phyloP scores from a whole-genome alignment of 53 echinoderm and acorn worm species.

The Apostichopus leukothele region DNA sequence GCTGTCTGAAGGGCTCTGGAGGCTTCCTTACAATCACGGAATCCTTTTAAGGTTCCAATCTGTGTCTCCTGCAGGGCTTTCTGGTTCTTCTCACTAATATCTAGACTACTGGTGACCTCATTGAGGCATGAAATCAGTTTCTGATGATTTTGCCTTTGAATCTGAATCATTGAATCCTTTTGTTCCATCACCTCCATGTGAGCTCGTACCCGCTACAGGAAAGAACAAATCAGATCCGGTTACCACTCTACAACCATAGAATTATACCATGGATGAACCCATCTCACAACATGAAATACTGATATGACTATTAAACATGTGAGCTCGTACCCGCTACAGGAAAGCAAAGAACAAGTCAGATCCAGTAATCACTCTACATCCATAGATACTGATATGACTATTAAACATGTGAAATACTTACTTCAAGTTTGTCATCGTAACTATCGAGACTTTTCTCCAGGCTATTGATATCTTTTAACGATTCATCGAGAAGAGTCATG shows the following conservation, averaged over 20 bases:
- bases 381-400: too few relatives aligned
- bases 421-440: slow-evolving; percentile 95
- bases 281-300: too few relatives aligned
- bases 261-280: too few relatives aligned
- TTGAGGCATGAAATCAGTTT: slow-evolving; percentile 68
- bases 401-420: slow-evolving; percentile 18
- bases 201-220: slow-evolving; percentile 54
- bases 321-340: neutral
- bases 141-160: slow-evolving; percentile 88
- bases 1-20: slow-evolving; percentile 80
- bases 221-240: too few relatives aligned
- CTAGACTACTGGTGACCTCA: slow-evolving; percentile 68
- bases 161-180: slow-evolving; percentile 98
- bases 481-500: slow-evolving; percentile 85
- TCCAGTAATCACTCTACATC: too few relatives aligned
- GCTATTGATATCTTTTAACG: slow-evolving; percentile 75
- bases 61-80: slow-evolving; percentile 71
- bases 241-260: too few relatives aligned
- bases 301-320: neutral
- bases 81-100: slow-evolving; percentile 77
- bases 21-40: slow-evolving; percentile 86
- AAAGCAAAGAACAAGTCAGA: too few relatives aligned
- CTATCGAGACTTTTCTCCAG: slow-evolving; percentile 89
- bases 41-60: slow-evolving; percentile 80
- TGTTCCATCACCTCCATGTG: slow-evolving; percentile 99